Percentiles rank a stretch among this genome's conserved stretches.
Evolutionary conservation across 2,797 vertebrate genomes (phyloP).

Genomic region (Eremophila alpestris): DNA sequence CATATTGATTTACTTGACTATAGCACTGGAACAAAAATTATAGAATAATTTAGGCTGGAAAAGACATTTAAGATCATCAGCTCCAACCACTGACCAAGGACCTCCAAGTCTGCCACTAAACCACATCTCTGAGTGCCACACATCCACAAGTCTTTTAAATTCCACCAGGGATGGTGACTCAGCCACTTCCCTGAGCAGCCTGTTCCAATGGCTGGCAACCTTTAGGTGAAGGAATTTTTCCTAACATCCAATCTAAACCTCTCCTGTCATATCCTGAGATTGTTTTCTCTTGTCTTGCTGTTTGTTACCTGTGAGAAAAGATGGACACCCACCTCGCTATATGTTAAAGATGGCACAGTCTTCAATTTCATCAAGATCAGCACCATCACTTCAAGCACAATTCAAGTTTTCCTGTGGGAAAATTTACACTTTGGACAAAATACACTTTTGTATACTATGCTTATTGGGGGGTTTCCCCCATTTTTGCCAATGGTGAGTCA

Average conservation of each 20-base stretch:
- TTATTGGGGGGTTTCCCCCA: not conserved
- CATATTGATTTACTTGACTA: not conserved
- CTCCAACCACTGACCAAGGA: not conserved
- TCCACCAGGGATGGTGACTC: not conserved
- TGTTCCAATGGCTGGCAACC: not conserved
- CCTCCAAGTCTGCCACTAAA: not conserved
- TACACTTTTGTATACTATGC: not conserved
- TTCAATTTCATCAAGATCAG: not conserved
- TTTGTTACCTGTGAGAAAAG: not conserved
- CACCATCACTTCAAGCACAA: not conserved
- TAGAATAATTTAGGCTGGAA: not conserved
- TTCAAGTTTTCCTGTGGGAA: not conserved
- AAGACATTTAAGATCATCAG: not conserved
- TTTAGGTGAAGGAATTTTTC: not conserved
- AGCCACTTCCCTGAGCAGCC: not conserved
- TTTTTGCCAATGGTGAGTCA: not conserved
- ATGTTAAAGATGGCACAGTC: not conserved
- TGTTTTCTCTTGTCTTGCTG: not conserved
- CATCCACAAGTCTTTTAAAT: not conserved
- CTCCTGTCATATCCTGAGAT: not conserved
- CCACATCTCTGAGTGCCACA: not conserved
- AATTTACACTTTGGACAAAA: not conserved
- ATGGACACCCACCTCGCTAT: rapidly evolving
- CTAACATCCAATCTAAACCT: not conserved
- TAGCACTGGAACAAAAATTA: not conserved